Conservation (phyloP, 2,113 vertebrate genomes). For the Carassius auratus region DNA sequence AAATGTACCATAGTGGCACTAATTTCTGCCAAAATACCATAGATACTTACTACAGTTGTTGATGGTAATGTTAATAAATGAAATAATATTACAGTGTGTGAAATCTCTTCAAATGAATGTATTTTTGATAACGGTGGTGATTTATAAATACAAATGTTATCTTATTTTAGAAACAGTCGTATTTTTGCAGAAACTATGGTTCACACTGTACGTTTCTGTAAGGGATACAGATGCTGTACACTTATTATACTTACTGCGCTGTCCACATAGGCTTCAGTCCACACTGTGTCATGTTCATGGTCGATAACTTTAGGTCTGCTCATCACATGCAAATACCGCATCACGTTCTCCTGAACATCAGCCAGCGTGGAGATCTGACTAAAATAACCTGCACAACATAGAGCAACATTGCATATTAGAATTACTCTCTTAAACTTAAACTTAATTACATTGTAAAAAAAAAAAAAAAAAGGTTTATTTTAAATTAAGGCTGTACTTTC, state of each 20-base stretch:
- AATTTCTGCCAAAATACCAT: conserved; percentile 78
- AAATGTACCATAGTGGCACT: background rate
- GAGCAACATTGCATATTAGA: conserved; percentile 1
- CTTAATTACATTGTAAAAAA: no score
- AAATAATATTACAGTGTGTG: no score
- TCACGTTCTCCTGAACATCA: conserved; percentile 97
- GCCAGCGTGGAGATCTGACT: conserved; percentile 97
- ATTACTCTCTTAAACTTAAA: no score
- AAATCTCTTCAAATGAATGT: background rate
- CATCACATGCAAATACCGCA: conserved; percentile 97
- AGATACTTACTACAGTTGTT: background rate
- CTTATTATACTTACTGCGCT: conserved; percentile 86
- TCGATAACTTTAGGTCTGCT: conserved; percentile 97
- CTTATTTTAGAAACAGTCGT: background rate
- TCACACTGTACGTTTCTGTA: background rate
- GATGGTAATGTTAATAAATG: background rate
- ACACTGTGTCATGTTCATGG: conserved; percentile 94
- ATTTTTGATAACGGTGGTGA: background rate
- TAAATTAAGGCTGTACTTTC: background rate
- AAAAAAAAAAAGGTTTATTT: background rate
- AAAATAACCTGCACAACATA: conserved; percentile 84
- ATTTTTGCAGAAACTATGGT: background rate
- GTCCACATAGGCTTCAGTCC: conserved; percentile 97
- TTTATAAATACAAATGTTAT: background rate
- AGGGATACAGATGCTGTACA: background rate